Conservation (phyloP, 2,888 invertebrate species). For the Uloborus plumipes region DNA sequence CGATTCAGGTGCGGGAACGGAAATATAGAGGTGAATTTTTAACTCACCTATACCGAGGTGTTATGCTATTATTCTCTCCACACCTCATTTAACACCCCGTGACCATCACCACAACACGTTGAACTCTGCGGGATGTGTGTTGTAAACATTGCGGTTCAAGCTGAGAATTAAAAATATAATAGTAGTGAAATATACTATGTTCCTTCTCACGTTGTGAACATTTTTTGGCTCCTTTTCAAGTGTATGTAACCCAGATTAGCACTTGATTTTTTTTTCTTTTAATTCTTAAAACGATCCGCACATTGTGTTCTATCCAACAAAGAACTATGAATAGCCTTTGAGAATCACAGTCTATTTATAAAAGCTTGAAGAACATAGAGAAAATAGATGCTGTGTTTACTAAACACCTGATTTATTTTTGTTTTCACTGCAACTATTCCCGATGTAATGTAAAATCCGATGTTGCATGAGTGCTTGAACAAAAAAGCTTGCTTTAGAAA, state of each 20-base stretch:
- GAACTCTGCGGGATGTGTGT: neutral
- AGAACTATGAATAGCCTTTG: conserved; percentile 2
- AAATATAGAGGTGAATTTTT: neutral
- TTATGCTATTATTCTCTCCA: conserved; percentile 1
- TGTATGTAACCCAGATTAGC: conserved; percentile 52
- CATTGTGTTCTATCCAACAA: neutral
- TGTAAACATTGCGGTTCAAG: conserved; percentile 49
- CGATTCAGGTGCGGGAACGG: neutral
- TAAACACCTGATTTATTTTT: conserved; percentile 10
- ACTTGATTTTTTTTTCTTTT: conserved; percentile 32
- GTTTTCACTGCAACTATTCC: no score
- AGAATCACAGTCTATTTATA: conserved; percentile 13
- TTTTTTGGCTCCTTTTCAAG: conserved; percentile 54
- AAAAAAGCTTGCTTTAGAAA: no score
- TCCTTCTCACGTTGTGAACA: conserved; percentile 12
- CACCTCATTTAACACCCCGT: neutral
- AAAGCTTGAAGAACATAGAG: no score
- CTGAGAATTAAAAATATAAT: neutral
- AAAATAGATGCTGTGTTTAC: conserved; percentile 2
- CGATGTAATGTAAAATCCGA: no score
- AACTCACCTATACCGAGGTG: conserved; percentile 3
- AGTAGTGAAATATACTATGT: neutral
- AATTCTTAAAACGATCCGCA: neutral
- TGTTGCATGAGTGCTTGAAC: no score
- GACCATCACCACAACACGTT: conserved; percentile 14